phyloP scores from a whole-genome alignment of 2,797 vertebrate genomes.

The Vipera latastei region DNA sequence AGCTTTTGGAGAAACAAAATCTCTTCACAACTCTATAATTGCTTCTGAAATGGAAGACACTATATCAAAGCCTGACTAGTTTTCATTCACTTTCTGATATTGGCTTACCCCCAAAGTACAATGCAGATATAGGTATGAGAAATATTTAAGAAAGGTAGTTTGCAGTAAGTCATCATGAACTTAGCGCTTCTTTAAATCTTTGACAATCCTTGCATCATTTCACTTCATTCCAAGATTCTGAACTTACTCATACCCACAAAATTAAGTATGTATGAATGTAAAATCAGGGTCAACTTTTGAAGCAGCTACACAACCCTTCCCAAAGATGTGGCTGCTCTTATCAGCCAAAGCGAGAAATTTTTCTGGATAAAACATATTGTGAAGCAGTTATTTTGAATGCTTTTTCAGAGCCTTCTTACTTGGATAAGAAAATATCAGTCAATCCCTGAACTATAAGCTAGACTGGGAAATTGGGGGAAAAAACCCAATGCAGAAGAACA shows the following conservation, averaged over 20 bases:
- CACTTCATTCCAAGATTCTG: background rate
- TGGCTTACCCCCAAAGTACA: background rate
- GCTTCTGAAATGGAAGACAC: background rate
- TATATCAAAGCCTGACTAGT: background rate
- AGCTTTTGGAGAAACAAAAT: background rate
- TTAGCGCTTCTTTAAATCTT: background rate
- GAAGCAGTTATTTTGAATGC: background rate
- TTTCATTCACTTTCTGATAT: background rate
- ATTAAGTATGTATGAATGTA: background rate
- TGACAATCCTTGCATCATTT: background rate
- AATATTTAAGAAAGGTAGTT: background rate
- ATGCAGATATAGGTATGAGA: background rate
- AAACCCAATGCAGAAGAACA: background rate
- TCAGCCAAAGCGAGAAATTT: background rate
- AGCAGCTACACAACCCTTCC: background rate
- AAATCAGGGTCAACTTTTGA: background rate
- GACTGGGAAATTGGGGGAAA: background rate
- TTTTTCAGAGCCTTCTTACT: background rate
- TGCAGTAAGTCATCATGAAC: background rate
- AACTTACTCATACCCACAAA: background rate
- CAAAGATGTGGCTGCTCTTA: background rate
- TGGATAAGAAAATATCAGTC: background rate
- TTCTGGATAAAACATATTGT: background rate
- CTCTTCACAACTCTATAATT: background rate
- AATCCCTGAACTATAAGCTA: background rate